Percentiles rank a stretch among this genome's conserved stretches.
phyloP scores from a whole-genome alignment of 2,888 invertebrate genomes.

The Xestia xanthographa region DNA sequence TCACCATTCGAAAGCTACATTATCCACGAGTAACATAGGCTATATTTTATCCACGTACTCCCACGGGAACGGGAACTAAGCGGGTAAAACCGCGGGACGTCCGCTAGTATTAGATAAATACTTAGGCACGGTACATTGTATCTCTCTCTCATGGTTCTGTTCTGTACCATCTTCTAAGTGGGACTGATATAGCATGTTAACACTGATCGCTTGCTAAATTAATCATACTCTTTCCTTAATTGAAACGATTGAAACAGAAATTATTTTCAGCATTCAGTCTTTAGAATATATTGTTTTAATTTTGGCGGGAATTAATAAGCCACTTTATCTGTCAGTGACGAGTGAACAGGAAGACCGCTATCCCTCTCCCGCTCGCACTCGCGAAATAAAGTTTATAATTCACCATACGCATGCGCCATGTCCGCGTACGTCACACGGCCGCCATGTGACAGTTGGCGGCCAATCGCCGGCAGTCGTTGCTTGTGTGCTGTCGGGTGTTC shows the following conservation, averaged over 20 bases:
- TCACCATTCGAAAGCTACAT: too few relatives aligned
- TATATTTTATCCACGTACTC: too few relatives aligned
- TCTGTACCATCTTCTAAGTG: background rate
- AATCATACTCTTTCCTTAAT: background rate
- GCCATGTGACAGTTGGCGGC: conserved; percentile 80
- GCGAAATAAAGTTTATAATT: conserved; percentile 79
- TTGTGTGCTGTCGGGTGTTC: conserved; percentile 78
- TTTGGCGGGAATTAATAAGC: conserved; percentile 58
- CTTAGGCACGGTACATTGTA: background rate
- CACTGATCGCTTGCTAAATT: background rate
- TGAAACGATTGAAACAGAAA: background rate
- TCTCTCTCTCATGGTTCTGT: background rate
- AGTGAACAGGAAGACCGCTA: conserved; percentile 27
- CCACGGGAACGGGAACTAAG: too few relatives aligned
- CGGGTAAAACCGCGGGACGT: too few relatives aligned
- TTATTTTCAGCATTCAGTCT: background rate
- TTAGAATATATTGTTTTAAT: conserved; percentile 30
- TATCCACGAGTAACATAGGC: too few relatives aligned
- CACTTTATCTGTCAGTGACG: conserved; percentile 23
- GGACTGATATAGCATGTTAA: background rate
- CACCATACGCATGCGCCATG: conserved; percentile 82
- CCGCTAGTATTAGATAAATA: too few relatives aligned
- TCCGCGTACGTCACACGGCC: conserved; percentile 79
- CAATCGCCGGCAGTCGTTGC: conserved; percentile 80
- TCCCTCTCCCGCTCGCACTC: conserved; percentile 71